Evolutionary conservation across 2,113 vertebrate genomes (phyloP), one percentile per base, ranked within the genome.

Genomic region (Platanista minor): DNA sequence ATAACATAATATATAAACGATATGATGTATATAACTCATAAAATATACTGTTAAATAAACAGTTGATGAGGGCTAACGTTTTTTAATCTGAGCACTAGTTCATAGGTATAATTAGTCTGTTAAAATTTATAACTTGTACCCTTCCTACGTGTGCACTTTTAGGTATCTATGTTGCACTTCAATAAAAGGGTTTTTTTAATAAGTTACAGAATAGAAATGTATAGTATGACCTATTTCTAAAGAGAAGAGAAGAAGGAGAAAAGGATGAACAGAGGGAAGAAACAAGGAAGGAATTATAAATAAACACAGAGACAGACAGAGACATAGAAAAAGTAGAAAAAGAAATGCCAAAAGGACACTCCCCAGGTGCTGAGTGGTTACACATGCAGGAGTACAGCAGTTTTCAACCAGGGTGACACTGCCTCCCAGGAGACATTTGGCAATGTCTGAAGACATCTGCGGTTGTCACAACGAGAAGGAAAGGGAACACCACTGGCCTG

Each of bases 21-120:
- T 43, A 75, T 71, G 9, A 43, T 72, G 49, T 41, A 90, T 31
- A 52, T 59, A 92, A 71, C 41, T n/a, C 46, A 72, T 75, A 90
- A 91, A 92, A 71, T 27, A 75, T 5, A 64, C 23, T 64, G 36
- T 41, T 72, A 91, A 83, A 77, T 77, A 54, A 74, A 96, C 82
- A 87, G 59, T 43, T 75, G 90, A 90, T 39, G 25, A 86, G 17
- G 21, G 15, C 9, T 36, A 86, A 14, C 17, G 41, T 71, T 75
- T 46, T 36, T 46, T 64, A 52, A 49, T 8, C 21, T 85, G 64
- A 52, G 49, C 52, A 8, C 31, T 8, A 57, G 67, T 36, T 49
- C 59, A 54, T 6, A 23, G 1, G 43, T 46, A 27, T 33, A 1
- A 25, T 49, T 59, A 33, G 36, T 84, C 85, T 72, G 64, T 67